Evolutionary conservation across 2,888 invertebrate genomes (phyloP).

Genomic region (Nomada ferruginata): DNA sequence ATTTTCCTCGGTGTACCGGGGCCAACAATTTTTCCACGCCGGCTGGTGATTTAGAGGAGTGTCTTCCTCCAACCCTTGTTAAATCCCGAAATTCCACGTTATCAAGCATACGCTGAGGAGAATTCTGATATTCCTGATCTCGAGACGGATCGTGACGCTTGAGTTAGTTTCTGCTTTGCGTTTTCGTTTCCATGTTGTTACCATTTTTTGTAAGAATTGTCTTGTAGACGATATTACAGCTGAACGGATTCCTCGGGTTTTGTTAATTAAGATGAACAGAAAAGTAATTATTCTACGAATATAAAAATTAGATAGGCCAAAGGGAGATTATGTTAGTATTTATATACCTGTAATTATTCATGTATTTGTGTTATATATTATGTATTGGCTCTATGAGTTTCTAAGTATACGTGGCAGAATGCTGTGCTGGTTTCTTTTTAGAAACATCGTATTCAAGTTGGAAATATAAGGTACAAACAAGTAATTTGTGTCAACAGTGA

Average conservation of each 20-base stretch:
- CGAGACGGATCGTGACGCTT: background rate
- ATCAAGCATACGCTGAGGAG: background rate
- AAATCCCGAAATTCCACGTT: background rate
- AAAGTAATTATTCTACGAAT: too few relatives aligned
- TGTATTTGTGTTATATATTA: too few relatives aligned
- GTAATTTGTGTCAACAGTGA: background rate
- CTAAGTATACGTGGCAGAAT: too few relatives aligned
- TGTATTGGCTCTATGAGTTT: too few relatives aligned
- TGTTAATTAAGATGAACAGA: too few relatives aligned
- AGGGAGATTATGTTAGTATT: too few relatives aligned
- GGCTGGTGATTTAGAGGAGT: constrained; percentile 24
- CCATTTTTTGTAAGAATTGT: background rate
- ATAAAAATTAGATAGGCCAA: too few relatives aligned
- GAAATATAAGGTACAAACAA: background rate
- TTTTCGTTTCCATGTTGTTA: background rate
- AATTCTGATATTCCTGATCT: constrained; percentile 8
- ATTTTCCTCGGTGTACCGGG: background rate
- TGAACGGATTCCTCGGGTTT: too few relatives aligned
- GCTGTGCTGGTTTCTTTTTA: too few relatives aligned
- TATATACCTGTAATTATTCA: too few relatives aligned
- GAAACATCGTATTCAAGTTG: too few relatives aligned
- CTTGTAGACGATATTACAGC: too few relatives aligned
- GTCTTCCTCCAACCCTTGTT: background rate
- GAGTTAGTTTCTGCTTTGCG: background rate
- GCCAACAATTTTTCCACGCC: constrained; percentile 29